Percentiles rank a stretch among this genome's conserved stretches.
These are phyloP conservation scores for Cantharis rustica DNA, from an alignment of 2,888 invertebrate genomes.

Conservation along the genomic window DNA sequence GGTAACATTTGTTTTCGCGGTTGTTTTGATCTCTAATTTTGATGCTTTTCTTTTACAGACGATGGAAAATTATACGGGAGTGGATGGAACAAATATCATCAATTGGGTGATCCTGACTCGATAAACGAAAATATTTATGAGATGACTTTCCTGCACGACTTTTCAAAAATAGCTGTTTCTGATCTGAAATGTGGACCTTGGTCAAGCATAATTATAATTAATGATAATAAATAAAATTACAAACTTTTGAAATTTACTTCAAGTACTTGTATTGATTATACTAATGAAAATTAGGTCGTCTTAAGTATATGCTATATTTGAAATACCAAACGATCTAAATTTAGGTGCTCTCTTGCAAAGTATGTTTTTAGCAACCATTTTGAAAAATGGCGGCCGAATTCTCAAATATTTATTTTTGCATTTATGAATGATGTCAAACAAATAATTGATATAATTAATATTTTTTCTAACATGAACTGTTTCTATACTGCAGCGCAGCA, in stretches of 20 bases:
- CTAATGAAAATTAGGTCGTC: too few relatives aligned
- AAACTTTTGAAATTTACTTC: not conserved
- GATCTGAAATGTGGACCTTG: slow-evolving; percentile 58
- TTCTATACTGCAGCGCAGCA: too few relatives aligned
- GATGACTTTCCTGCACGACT: slow-evolving; percentile 43
- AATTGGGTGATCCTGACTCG: slow-evolving; percentile 63
- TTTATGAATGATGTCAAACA: too few relatives aligned
- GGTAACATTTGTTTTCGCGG: slow-evolving; percentile 51
- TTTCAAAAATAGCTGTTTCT: slow-evolving; percentile 36
- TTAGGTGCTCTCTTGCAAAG: too few relatives aligned
- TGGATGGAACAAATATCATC: slow-evolving; percentile 85
- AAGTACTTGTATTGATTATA: not conserved
- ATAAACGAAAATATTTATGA: slow-evolving; percentile 43
- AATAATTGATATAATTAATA: too few relatives aligned
- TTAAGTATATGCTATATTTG: too few relatives aligned
- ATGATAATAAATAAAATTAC: not conserved
- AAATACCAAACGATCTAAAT: too few relatives aligned
- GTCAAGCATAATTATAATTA: slow-evolving; percentile 51
- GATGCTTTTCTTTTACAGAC: slow-evolving; percentile 53
- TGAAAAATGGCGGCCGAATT: too few relatives aligned
- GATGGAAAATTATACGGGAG: slow-evolving; percentile 72
- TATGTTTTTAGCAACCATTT: too few relatives aligned
- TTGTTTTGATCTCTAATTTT: not conserved
- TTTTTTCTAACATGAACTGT: too few relatives aligned
- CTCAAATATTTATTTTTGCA: too few relatives aligned